Base-by-base conservation (phyloP, 2,797 vertebrate genomes). In the Limosa lapponica region DNA sequence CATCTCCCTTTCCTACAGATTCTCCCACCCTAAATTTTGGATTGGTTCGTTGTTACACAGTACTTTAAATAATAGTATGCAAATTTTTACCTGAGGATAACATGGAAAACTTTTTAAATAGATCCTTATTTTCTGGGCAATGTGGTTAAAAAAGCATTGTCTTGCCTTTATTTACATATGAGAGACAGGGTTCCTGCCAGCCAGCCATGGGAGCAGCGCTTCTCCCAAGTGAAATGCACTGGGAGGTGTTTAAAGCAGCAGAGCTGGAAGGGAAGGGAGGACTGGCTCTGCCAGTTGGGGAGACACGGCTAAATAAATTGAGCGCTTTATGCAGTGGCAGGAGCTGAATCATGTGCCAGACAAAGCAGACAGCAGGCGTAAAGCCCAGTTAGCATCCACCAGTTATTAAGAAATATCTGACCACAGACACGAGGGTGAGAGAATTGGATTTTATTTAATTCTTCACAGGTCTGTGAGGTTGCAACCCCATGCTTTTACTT, bases 271-370 rank as follows among this genome's bases (percentile, higher is more conserved):
- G 52, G 69, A 82, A 61, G 55, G 66, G 57, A 92, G 44, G 75
- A 75, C 72, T 72, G 23, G 54, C 87, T 64, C 75, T 96, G 89
- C 57, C 57, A 72, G 82, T 74, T 85, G 30, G 87, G 74, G 78
- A 86, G 49, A 78, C 13, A 6, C 1, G 2, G 58, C 72, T 92
- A 81, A 83, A 89, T 91, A 67, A 94, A 90, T 36, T 4, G 55
- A 82, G 34, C 1, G 2, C 32, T 91, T 89, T 34, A 72, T 74
- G 43, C 61, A 79, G 84, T 34, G 75, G 61, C 72, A 62, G 43
- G 51, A 93, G 48, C 77, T 90, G 94, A 91, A 81, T 91, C 39
- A n/a, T 58, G 58, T 66, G 89, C 80, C 79, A 81, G 82, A 55
- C 82, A 90, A 91, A 84, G 93, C 54, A 95, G 85, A 85, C 52